Evolutionary conservation across 2,888 invertebrate genomes (phyloP).

Genomic region (Rugalucina vietnamica): DNA sequence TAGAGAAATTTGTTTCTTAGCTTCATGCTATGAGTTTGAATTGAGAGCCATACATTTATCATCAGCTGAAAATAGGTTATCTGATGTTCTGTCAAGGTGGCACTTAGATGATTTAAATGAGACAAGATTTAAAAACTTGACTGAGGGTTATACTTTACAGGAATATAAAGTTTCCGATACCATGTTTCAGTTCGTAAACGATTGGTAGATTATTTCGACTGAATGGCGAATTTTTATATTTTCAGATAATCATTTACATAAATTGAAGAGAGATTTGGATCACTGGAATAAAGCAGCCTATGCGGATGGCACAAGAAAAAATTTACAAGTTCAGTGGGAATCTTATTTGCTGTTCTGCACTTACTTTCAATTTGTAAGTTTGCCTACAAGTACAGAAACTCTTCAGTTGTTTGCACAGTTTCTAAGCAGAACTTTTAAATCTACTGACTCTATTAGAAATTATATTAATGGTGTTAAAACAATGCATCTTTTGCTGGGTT

Average conservation of each 20-base stretch:
- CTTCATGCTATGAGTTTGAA: constrained; percentile 35
- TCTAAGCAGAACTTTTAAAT: background rate
- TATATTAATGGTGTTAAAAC: background rate
- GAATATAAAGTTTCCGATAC: background rate
- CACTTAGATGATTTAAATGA: constrained; percentile 3
- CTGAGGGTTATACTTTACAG: background rate
- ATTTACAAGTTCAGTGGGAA: background rate
- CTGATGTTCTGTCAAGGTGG: constrained; percentile 42
- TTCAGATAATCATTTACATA: background rate
- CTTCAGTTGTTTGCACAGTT: background rate
- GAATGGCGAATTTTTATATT: background rate
- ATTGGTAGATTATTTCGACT: background rate
- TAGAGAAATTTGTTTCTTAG: constrained; percentile 42
- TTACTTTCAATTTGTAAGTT: background rate
- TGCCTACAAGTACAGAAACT: background rate
- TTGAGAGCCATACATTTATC: constrained; percentile 17
- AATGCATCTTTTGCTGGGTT: background rate
- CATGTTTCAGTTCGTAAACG: background rate
- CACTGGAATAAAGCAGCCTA: background rate
- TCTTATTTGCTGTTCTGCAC: background rate
- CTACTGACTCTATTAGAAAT: background rate
- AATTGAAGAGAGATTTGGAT: background rate
- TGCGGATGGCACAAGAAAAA: background rate
- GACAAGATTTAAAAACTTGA: background rate
- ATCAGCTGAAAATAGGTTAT: constrained; percentile 14